These are phyloP conservation scores for Diprion similis DNA, from an alignment of 1,140 invertebrate genomes.

Conservation along the genomic window DNA sequence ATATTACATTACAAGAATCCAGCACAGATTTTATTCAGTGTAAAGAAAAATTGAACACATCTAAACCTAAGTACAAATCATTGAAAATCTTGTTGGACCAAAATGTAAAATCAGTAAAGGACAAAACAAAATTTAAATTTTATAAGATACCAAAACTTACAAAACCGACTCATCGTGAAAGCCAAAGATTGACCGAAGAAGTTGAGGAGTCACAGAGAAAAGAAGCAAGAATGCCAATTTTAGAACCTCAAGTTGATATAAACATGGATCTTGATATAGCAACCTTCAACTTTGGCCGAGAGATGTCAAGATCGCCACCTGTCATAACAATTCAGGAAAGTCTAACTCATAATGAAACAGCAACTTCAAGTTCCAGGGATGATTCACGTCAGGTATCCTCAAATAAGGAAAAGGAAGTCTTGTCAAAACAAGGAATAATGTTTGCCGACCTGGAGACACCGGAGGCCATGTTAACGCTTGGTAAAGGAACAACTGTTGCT, in stretches of 20 bases:
- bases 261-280: conserved; percentile 22
- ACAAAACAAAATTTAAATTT: conserved; percentile 15
- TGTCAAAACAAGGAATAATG: neutral
- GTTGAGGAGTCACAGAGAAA: conserved; percentile 24
- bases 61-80: conserved; percentile 1
- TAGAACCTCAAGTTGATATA: conserved; percentile 48
- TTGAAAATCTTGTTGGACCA: neutral
- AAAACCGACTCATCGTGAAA: conserved; percentile 18
- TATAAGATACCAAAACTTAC: conserved; percentile 31
- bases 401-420: too few species aligned
- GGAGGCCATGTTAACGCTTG: conserved; percentile 27
- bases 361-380: conserved; percentile 35
- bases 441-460: neutral
- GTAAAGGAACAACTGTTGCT: conserved; percentile 48
- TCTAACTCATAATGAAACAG: conserved; percentile 18
- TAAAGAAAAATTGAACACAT: neutral
- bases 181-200: conserved; percentile 11
- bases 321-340: conserved; percentile 50
- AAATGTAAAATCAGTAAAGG: neutral
- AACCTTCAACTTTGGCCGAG: conserved; percentile 39
- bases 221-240: conserved; percentile 52
- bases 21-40: neutral
- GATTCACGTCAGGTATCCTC: conserved; percentile 3
- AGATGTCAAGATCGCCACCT: conserved; percentile 51
- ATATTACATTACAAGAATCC: neutral